Percentiles rank a stretch among this genome's conserved stretches.
Conservation (phyloP, 1,140 invertebrate species). For the Adoxophyes honmai region DNA sequence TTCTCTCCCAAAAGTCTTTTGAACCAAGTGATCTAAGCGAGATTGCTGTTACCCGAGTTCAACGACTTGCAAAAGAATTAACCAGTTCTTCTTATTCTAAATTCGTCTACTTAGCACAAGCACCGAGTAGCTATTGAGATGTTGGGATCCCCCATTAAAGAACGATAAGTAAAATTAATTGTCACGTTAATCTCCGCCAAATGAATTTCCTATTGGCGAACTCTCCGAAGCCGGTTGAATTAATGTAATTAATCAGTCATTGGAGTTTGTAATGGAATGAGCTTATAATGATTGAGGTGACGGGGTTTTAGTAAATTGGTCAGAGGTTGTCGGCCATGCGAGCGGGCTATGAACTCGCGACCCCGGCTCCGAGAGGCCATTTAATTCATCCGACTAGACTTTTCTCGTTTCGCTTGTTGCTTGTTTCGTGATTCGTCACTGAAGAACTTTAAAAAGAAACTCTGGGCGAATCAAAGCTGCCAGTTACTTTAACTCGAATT, state of each 20-base stretch:
- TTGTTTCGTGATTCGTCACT: conserved; percentile 19
- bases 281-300: conserved; percentile 1
- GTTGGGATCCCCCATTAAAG: no score
- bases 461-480: neutral
- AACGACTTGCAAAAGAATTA: no score
- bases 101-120: no score
- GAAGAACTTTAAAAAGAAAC: neutral
- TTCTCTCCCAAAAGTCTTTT: no score
- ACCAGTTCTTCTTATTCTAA: no score
- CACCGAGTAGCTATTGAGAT: no score
- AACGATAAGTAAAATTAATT: no score
- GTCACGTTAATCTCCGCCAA: no score
- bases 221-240: neutral
- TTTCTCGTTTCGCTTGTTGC: conserved; percentile 17
- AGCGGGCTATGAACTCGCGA: conserved; percentile 39
- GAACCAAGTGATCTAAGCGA: no score
- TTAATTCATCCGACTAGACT: conserved; percentile 24
- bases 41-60: no score
- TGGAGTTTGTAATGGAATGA: neutral
- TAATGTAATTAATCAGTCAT: neutral
- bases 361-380: conserved; percentile 40
- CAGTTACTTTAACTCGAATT: neutral
- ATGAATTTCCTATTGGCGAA: no score
- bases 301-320: conserved; percentile 28
- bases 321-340: conserved; percentile 34